A percentile compares a stretch with the other conserved stretches of the same genome.
Conservation (phyloP, 2,888 invertebrate genomes). For the Meghimatium bilineatum region DNA sequence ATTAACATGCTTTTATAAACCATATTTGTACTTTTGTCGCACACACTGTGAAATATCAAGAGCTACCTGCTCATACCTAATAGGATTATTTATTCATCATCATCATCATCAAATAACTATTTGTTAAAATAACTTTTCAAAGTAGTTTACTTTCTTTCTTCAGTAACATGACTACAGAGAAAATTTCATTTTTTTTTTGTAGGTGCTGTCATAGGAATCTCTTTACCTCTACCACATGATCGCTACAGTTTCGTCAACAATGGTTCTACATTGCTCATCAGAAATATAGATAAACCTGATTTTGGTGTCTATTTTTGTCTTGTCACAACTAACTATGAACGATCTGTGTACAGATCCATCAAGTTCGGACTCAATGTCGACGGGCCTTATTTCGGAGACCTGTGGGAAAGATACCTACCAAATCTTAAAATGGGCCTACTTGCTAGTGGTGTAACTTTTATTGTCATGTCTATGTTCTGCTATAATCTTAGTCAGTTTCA, state of each 20-base stretch:
- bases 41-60: no score
- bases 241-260: slow-evolving; percentile 30
- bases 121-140: no score
- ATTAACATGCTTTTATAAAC: no score
- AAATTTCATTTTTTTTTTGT: not conserved
- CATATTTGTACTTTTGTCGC: no score
- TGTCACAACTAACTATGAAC: not conserved
- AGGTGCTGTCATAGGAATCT: slow-evolving; percentile 1
- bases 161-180: not conserved
- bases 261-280: slow-evolving; percentile 25
- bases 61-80: no score
- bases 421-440: slow-evolving; percentile 29
- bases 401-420: slow-evolving; percentile 24
- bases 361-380: slow-evolving; percentile 22
- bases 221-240: not conserved
- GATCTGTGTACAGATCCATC: not conserved
- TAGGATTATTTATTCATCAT: no score
- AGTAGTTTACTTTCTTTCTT: no score
- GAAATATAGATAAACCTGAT: slow-evolving; percentile 8
- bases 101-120: no score
- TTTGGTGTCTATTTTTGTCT: slow-evolving; percentile 38
- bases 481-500: slow-evolving; percentile 28
- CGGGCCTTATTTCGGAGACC: slow-evolving; percentile 38
- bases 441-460: slow-evolving; percentile 1
- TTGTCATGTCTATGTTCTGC: slow-evolving; percentile 41